A percentile compares a stretch with the other conserved stretches of the same genome.
Evolutionary conservation across 2,888 invertebrate genomes (phyloP).

Genomic region (Nomada ferruginata): DNA sequence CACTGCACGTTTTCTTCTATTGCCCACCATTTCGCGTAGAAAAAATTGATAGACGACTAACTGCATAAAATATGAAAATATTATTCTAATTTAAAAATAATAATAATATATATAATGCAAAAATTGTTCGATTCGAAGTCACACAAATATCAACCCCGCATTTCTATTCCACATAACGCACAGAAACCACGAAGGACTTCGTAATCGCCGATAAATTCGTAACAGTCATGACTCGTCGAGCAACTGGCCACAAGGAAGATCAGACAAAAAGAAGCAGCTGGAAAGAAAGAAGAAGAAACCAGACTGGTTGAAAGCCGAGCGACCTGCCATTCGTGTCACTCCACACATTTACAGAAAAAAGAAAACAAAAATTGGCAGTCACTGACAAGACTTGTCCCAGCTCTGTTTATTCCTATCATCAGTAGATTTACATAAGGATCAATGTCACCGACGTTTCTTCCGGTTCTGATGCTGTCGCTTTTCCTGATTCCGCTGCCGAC

Average conservation of each 20-base stretch:
- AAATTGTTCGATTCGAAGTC: no score
- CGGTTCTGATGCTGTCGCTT: slow-evolving; percentile 56
- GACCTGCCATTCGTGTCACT: slow-evolving; percentile 1
- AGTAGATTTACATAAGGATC: slow-evolving; percentile 51
- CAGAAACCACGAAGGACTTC: slow-evolving; percentile 1
- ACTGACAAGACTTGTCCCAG: slow-evolving; percentile 30
- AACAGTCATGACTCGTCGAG: neutral
- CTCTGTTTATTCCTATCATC: slow-evolving; percentile 37
- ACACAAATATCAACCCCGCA: no score
- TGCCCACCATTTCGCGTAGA: no score
- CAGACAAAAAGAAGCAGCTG: neutral
- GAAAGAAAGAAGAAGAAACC: neutral
- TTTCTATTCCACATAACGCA: neutral
- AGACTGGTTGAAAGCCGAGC: slow-evolving; percentile 11
- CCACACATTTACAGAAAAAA: no score
- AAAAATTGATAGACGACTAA: no score
- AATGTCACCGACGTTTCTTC: slow-evolving; percentile 57
- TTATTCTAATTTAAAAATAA: no score
- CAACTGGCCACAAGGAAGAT: neutral
- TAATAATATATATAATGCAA: no score
- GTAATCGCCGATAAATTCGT: neutral
- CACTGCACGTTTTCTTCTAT: no score
- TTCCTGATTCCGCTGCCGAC: slow-evolving; percentile 33
- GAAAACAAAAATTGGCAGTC: neutral
- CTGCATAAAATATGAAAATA: no score